Percentiles rank a stretch among this genome's conserved stretches.
These are phyloP conservation scores for Diachrysia chrysitis DNA, from an alignment of 2,888 invertebrate genomes.

Conservation along the genomic window DNA sequence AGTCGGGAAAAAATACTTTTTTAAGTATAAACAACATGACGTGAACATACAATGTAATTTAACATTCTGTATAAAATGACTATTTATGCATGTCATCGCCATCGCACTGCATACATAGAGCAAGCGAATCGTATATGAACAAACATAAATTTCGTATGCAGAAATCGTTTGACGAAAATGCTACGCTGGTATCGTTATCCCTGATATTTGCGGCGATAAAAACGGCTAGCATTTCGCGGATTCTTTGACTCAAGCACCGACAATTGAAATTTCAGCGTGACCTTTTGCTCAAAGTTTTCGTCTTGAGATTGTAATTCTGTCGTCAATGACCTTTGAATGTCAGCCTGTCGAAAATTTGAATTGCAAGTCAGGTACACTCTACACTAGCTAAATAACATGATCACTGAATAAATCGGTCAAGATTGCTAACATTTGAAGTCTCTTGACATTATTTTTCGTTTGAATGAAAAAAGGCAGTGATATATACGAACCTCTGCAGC, in stretches of 20 bases:
- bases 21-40: not conserved
- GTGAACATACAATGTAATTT: not conserved
- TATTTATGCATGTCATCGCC: conserved; percentile 3
- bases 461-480: not conserved
- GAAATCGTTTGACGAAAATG: conserved; percentile 27
- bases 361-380: conserved; percentile 40
- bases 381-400: conserved; percentile 30
- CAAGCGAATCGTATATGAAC: conserved; percentile 23
- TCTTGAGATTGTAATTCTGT: conserved; percentile 59
- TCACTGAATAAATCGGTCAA: conserved; percentile 38
- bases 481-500: conserved; percentile 91
- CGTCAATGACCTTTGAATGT: conserved; percentile 75
- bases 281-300: conserved; percentile 56
- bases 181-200: conserved; percentile 16
- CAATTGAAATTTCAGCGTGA: conserved; percentile 57
- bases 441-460: not conserved
- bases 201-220: conserved; percentile 50
- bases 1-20: too few species aligned
- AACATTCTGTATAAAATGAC: not conserved
- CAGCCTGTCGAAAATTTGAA: conserved; percentile 59
- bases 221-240: conserved; percentile 40
- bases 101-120: conserved; percentile 2
- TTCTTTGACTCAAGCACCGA: conserved; percentile 46
- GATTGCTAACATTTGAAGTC: conserved; percentile 47
- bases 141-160: conserved; percentile 37